These are phyloP conservation scores for Florisuga fusca DNA, from an alignment of 2,797 vertebrate species.

Conservation along the genomic window DNA sequence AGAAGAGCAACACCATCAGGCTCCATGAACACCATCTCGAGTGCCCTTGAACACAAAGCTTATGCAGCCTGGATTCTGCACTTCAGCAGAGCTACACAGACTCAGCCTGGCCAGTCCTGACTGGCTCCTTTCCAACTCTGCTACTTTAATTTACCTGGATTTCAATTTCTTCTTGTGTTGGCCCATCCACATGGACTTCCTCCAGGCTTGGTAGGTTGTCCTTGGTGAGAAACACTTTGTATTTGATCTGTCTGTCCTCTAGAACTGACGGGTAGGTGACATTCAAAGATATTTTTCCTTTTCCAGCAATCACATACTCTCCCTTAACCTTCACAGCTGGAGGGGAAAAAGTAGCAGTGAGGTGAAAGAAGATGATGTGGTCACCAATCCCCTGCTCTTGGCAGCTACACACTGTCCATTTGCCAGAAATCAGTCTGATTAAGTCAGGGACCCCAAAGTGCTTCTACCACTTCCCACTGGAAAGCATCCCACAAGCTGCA, in stretches of 20 bases:
- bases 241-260: slow-evolving; percentile 86
- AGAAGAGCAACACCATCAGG: not conserved
- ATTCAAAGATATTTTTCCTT: slow-evolving; percentile 81
- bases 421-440: not conserved
- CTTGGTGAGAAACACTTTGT: slow-evolving; percentile 84
- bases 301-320: slow-evolving; percentile 87
- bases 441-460: not conserved
- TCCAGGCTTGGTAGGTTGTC: slow-evolving; percentile 88
- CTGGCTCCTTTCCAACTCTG: not conserved
- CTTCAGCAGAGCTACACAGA: not conserved
- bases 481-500: not conserved
- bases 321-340: slow-evolving; percentile 85
- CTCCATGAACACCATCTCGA: not conserved
- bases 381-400: not conserved
- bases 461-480: not conserved
- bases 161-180: slow-evolving; percentile 81
- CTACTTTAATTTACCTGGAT: slow-evolving; percentile 85
- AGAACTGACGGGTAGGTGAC: slow-evolving; percentile 85
- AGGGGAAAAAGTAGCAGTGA: not conserved
- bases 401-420: not conserved
- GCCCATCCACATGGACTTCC: slow-evolving; percentile 86
- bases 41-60: not conserved
- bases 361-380: not conserved
- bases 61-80: not conserved
- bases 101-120: not conserved